Evolutionary conservation across 1,140 invertebrate genomes (phyloP).

Genomic region (Drosophila leontia): DNA sequence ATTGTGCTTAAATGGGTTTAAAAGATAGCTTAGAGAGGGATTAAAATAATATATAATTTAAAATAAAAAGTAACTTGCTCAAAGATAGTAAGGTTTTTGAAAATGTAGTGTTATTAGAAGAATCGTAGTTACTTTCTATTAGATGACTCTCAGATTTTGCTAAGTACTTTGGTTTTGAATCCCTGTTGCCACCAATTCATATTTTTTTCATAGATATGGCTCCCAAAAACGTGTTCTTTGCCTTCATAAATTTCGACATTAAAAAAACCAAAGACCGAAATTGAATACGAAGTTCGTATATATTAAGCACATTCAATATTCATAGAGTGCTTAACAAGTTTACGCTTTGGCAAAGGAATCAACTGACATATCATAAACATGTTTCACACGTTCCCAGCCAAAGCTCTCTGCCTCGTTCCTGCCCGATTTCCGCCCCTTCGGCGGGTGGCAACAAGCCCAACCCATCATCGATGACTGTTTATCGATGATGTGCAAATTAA

Average conservation of each 20-base stretch:
- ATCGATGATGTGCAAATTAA: slow-evolving; percentile 81
- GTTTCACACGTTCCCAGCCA: slow-evolving; percentile 30
- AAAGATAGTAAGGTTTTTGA: too few relatives aligned
- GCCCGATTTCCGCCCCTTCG: neutral
- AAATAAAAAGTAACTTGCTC: neutral
- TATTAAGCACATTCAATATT: slow-evolving; percentile 42
- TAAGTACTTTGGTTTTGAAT: neutral
- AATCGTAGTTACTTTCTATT: neutral
- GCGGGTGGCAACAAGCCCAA: neutral
- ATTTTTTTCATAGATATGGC: neutral
- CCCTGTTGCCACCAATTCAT: neutral
- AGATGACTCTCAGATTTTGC: too few relatives aligned
- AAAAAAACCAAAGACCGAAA: slow-evolving; percentile 28
- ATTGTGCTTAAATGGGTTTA: neutral
- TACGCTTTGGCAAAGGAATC: slow-evolving; percentile 45
- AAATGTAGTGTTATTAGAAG: neutral
- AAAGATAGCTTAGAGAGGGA: neutral
- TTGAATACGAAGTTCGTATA: slow-evolving; percentile 29
- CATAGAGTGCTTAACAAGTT: slow-evolving; percentile 46
- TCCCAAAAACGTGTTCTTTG: slow-evolving; percentile 1
- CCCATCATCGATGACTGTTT: slow-evolving; percentile 58
- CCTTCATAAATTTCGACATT: slow-evolving; percentile 11
- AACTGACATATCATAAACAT: slow-evolving; percentile 57
- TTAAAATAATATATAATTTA: neutral
- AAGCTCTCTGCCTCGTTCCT: neutral